Percentiles rank a stretch among this genome's conserved stretches.
phyloP scores from a whole-genome alignment of 2,797 vertebrate genomes.

The Epinephelus malabaricus region DNA sequence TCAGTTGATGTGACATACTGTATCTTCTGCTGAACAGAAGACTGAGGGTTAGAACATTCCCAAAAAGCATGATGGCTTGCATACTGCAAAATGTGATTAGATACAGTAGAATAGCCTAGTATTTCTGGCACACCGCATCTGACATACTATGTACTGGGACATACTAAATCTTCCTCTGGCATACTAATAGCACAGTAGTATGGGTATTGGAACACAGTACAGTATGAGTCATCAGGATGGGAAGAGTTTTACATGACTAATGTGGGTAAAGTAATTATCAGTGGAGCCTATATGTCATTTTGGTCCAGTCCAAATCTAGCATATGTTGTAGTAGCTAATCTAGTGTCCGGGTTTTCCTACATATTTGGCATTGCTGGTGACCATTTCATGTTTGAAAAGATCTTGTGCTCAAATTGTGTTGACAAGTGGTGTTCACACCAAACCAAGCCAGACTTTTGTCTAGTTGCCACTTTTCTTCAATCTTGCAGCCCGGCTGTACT shows the following conservation, averaged over 20 bases:
- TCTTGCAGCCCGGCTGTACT: conserved; percentile 40
- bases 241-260: conserved; percentile 16
- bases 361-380: conserved; percentile 40
- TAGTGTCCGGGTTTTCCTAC: conserved; percentile 21
- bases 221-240: neutral
- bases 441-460: conserved; percentile 52
- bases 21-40: too few relatives aligned
- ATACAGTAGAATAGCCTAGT: too few relatives aligned
- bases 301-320: conserved; percentile 20
- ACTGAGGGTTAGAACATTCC: too few relatives aligned
- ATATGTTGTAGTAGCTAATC: conserved; percentile 26
- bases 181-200: too few relatives aligned
- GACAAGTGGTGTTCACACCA: conserved; percentile 46
- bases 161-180: too few relatives aligned
- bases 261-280: conserved; percentile 34
- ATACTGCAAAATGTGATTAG: too few relatives aligned
- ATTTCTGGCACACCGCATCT: too few relatives aligned
- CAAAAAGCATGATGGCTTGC: too few relatives aligned
- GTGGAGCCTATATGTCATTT: conserved; percentile 42
- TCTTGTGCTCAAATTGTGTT: conserved; percentile 25
- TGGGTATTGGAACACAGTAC: too few relatives aligned
- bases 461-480: conserved; percentile 49
- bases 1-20: too few relatives aligned
- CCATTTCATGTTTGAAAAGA: conserved; percentile 19
- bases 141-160: too few relatives aligned